phyloP scores from a whole-genome alignment of 2,113 vertebrate genomes.

The Anhinga anhinga region DNA sequence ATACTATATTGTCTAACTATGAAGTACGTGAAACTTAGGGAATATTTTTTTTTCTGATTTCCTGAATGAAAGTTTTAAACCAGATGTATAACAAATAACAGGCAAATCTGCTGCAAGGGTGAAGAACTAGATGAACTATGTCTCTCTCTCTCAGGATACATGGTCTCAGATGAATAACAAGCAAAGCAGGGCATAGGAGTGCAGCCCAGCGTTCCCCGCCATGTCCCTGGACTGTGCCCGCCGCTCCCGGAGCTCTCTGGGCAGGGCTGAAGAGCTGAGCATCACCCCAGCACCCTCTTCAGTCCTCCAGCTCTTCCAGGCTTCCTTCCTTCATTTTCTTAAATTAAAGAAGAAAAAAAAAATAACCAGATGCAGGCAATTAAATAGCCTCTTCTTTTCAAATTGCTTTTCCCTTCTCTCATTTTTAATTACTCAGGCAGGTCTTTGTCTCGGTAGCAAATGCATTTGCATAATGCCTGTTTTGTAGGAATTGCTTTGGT shows the following conservation, averaged over 20 bases:
- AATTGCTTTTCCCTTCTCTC: neutral
- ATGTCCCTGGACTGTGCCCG: accelerated
- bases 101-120: neutral
- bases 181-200: neutral
- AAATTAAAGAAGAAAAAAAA: neutral
- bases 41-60: neutral
- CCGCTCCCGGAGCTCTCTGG: neutral
- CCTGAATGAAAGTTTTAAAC: neutral
- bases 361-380: neutral
- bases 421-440: neutral
- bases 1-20: neutral
- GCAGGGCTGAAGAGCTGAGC: neutral
- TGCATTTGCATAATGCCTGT: neutral
- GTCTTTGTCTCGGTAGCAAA: neutral
- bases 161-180: too few species aligned
- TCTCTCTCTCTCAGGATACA: neutral
- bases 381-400: neutral
- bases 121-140: neutral
- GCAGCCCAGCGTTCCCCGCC: accelerated
- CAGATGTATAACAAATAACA: neutral
- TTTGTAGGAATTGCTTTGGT: neutral
- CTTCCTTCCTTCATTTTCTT: neutral
- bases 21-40: neutral
- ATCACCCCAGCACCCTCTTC: neutral
- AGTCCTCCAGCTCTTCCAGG: neutral